Conservation (phyloP, 2,888 invertebrate species). For the Eurytoma californica region DNA sequence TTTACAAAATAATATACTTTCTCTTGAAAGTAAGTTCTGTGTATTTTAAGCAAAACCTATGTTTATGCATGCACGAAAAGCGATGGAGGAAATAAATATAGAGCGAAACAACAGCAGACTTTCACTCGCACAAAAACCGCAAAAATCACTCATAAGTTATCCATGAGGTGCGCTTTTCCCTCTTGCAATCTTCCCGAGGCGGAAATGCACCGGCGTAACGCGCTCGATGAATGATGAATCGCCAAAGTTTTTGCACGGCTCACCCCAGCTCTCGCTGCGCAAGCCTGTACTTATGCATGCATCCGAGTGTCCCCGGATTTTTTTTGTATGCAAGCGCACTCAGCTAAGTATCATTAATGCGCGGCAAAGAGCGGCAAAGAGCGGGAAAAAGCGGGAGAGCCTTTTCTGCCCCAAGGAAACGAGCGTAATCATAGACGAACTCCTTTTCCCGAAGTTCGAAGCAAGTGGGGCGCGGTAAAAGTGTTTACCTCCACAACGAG, state of each 20-base stretch:
- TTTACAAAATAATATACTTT: too few species aligned
- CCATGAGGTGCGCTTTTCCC: slow-evolving; percentile 9
- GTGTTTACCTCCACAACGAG: too few species aligned
- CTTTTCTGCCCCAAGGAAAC: background rate
- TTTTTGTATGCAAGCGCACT: background rate
- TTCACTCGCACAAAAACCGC: slow-evolving; percentile 15
- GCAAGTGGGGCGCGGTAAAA: too few species aligned
- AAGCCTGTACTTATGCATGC: slow-evolving; percentile 33
- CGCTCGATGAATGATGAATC: slow-evolving; percentile 40
- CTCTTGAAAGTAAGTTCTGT: too few species aligned
- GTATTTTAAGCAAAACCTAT: too few species aligned
- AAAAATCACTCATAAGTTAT: slow-evolving; percentile 40
- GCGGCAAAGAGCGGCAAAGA: background rate
- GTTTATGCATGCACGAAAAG: too few species aligned
- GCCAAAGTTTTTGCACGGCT: slow-evolving; percentile 17
- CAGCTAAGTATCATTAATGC: background rate
- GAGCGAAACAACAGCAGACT: background rate
- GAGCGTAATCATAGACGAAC: background rate
- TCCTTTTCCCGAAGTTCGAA: background rate
- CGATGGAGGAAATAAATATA: too few species aligned
- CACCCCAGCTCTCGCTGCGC: background rate
- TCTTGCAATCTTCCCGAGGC: background rate
- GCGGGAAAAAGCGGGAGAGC: too few species aligned
- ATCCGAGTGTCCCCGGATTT: background rate
- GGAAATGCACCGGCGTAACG: slow-evolving; percentile 32